Evolutionary conservation across 2,888 invertebrate species (phyloP).

Genomic region (Phaedon cochleariae): DNA sequence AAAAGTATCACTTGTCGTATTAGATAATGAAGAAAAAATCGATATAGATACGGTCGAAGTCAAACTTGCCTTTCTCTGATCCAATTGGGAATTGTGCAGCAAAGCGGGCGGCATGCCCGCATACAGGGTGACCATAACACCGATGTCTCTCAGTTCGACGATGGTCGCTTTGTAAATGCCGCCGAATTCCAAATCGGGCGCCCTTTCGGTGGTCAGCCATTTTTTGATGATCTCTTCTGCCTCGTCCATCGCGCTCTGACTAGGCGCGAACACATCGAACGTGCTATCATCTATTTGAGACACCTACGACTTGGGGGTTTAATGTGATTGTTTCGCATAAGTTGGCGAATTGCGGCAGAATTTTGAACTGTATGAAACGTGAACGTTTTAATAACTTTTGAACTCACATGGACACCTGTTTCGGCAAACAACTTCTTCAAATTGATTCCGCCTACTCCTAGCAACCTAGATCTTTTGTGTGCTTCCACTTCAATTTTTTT

Average conservation of each 20-base stretch:
- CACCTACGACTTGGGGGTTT: conserved; percentile 64
- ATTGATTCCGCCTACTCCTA: conserved; percentile 88
- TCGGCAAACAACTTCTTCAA: conserved; percentile 84
- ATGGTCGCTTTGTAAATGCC: conserved; percentile 90
- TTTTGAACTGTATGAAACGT: too few species aligned
- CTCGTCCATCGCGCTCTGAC: conserved; percentile 85
- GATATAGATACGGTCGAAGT: too few species aligned
- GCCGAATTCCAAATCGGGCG: conserved; percentile 89
- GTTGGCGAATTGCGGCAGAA: too few species aligned
- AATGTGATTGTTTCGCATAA: too few species aligned
- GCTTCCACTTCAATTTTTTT: conserved; percentile 83
- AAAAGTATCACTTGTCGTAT: too few species aligned
- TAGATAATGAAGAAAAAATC: too few species aligned
- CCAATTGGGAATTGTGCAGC: conserved; percentile 91
- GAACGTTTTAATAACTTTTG: too few species aligned
- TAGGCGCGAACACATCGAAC: conserved; percentile 91
- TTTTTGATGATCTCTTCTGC: conserved; percentile 81
- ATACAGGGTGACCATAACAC: conserved; percentile 89
- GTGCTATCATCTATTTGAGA: conserved; percentile 78
- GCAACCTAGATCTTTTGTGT: conserved; percentile 79
- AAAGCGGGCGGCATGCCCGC: conserved; percentile 84
- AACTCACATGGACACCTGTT: conserved; percentile 82
- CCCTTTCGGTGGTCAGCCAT: conserved; percentile 72
- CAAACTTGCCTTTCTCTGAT: conserved; percentile 78
- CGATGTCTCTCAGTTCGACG: conserved; percentile 87